These are phyloP conservation scores for Dione vanillae DNA, from an alignment of 2,888 invertebrate species.

Conservation along the genomic window DNA sequence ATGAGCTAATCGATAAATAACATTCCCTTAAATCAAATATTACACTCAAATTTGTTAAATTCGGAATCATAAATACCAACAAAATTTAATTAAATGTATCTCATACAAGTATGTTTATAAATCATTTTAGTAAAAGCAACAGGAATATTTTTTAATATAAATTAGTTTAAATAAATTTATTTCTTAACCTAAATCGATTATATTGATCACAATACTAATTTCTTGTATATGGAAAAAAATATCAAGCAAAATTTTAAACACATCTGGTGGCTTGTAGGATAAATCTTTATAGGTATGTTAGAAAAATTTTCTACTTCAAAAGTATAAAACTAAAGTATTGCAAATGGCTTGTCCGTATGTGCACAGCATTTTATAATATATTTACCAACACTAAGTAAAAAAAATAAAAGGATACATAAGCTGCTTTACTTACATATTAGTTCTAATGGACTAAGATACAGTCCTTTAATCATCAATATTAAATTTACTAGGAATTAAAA, in stretches of 20 bases:
- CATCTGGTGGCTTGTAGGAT: not conserved
- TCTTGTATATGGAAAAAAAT: constrained; percentile 23
- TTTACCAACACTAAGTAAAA: not conserved
- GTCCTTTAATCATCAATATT: constrained; percentile 29
- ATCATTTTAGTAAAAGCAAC: constrained; percentile 31
- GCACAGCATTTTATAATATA: constrained; percentile 8
- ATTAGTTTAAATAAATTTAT: constrained; percentile 28
- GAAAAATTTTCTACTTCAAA: not conserved
- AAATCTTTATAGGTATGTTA: not conserved
- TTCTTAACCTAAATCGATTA: constrained; percentile 32
- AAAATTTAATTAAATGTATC: constrained; percentile 46
- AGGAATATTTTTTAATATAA: constrained; percentile 15
- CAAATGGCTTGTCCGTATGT: constrained; percentile 12
- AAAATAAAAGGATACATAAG: constrained; percentile 21
- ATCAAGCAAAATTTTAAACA: not conserved
- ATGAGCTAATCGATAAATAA: constrained; percentile 74
- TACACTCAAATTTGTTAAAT: constrained; percentile 61
- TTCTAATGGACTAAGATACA: constrained; percentile 37
- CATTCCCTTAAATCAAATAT: constrained; percentile 74
- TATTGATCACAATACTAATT: constrained; percentile 41
- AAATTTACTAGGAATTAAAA: constrained; percentile 41
- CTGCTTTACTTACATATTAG: constrained; percentile 34
- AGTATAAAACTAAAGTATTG: constrained; percentile 11
- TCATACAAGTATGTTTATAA: constrained; percentile 12
- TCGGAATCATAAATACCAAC: constrained; percentile 56